Conservation (phyloP, 2,113 vertebrate genomes). For the Sphaerodactylus townsendi region DNA sequence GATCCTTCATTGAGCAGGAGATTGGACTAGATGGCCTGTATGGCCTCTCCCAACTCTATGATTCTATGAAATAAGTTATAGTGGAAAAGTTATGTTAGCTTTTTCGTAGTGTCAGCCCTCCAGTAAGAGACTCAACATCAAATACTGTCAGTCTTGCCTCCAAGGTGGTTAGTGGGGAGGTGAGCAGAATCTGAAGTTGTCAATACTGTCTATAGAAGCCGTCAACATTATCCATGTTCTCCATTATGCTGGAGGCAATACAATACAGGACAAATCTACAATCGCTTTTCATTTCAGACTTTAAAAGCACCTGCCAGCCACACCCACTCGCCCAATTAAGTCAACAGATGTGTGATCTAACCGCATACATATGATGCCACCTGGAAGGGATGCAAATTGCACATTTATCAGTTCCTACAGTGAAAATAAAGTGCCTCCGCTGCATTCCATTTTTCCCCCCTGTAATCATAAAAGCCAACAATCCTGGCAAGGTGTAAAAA, state of each 20-base stretch:
- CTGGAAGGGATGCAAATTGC: slow-evolving; percentile 59
- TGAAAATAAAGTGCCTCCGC: slow-evolving; percentile 61
- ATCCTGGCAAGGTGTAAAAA: slow-evolving; percentile 18
- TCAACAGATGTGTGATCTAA: slow-evolving; percentile 55
- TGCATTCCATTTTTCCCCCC: slow-evolving; percentile 53
- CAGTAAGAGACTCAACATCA: not conserved
- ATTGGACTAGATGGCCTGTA: no score
- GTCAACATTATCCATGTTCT: not conserved
- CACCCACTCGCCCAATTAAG: slow-evolving; percentile 18
- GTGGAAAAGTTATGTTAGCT: no score
- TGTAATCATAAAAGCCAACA: slow-evolving; percentile 58
- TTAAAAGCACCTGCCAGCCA: slow-evolving; percentile 41
- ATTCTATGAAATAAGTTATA: not conserved
- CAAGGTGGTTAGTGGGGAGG: not conserved
- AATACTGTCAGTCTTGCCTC: not conserved
- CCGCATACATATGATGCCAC: slow-evolving; percentile 50
- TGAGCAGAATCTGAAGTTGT: not conserved
- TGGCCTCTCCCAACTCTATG: no score
- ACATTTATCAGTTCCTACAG: slow-evolving; percentile 49
- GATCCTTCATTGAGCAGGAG: no score
- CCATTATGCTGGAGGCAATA: not conserved
- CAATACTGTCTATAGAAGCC: not conserved
- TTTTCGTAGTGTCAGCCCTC: not conserved
- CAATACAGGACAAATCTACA: not conserved
- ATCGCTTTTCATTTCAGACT: slow-evolving; percentile 30